Evolutionary conservation across 2,888 invertebrate genomes (phyloP).

Genomic region (Mythimna pallens): DNA sequence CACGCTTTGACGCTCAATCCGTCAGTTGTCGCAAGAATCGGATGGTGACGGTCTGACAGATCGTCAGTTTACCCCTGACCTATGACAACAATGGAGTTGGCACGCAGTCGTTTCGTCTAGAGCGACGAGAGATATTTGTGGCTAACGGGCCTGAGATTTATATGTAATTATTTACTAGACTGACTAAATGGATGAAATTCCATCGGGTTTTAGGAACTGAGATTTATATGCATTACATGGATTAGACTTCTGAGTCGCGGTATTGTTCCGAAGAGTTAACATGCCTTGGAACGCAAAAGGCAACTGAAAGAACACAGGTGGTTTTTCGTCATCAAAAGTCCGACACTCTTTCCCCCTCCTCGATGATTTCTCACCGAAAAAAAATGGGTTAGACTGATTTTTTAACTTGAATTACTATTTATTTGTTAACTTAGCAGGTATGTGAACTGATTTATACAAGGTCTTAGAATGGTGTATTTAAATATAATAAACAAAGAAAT

Average conservation of each 20-base stretch:
- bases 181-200: constrained; percentile 18
- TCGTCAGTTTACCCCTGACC: constrained; percentile 72
- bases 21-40: constrained; percentile 46
- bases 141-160: constrained; percentile 62
- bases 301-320: too few species aligned
- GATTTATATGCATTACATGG: neutral
- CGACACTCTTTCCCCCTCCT: too few species aligned
- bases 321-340: too few species aligned
- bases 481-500: neutral
- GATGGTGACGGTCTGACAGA: constrained; percentile 44
- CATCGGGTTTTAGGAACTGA: neutral
- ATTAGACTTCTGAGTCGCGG: too few species aligned
- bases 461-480: neutral
- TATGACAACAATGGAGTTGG: constrained; percentile 82
- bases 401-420: neutral
- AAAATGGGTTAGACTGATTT: neutral
- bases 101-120: constrained; percentile 73
- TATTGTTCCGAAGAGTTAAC: too few species aligned
- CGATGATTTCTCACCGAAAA: too few species aligned
- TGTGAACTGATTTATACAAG: neutral
- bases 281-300: too few species aligned
- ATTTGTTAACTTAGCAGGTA: neutral
- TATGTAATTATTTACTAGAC: constrained; percentile 64
- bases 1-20: constrained; percentile 6
- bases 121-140: constrained; percentile 73